Evolutionary conservation across 1,140 invertebrate genomes (phyloP).

Genomic region (Glossosoma conforme): DNA sequence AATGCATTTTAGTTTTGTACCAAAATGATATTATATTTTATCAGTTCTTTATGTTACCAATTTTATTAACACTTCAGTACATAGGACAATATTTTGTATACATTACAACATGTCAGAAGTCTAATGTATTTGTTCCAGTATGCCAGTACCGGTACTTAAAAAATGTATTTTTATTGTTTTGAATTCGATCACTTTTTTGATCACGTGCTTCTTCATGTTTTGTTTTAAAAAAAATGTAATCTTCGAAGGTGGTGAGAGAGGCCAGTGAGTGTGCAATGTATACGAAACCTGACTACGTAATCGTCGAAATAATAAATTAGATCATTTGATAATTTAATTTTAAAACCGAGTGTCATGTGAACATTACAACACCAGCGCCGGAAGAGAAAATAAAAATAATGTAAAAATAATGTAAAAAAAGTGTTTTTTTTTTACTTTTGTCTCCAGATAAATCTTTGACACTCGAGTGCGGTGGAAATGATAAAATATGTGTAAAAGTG

Average conservation of each 20-base stretch:
- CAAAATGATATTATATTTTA: no score
- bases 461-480: not conserved
- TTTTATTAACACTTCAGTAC: no score
- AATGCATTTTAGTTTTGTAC: no score
- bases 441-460: not conserved
- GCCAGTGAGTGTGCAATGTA: slow-evolving; percentile 31
- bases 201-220: not conserved
- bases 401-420: not conserved
- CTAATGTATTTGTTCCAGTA: no score
- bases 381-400: not conserved
- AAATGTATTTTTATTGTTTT: no score
- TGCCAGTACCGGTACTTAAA: no score
- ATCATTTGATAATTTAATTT: slow-evolving; percentile 16
- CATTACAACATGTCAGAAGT: no score
- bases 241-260: no score
- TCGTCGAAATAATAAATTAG: slow-evolving; percentile 14
- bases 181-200: not conserved
- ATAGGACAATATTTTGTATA: no score
- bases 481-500: slow-evolving; percentile 5
- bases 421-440: not conserved
- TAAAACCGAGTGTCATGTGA: slow-evolving; percentile 19
- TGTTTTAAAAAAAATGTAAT: slow-evolving; percentile 1
- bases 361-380: slow-evolving; percentile 15
- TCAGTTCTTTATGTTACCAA: no score
- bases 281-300: slow-evolving; percentile 29